phyloP scores from a whole-genome alignment of 2,113 vertebrate genomes.

The Strix uralensis region DNA sequence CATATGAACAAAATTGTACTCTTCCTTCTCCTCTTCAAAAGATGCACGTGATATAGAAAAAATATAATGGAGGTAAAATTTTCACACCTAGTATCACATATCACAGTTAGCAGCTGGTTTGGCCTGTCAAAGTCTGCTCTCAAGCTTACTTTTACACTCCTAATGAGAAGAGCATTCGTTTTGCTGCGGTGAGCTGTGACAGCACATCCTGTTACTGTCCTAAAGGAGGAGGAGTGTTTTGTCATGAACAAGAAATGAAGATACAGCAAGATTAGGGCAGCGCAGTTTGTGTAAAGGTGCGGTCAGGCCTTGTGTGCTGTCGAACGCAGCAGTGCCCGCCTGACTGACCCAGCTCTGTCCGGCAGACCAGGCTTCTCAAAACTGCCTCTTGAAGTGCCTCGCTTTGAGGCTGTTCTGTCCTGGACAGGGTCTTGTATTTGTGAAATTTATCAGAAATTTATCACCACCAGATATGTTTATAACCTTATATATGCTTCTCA shows the following conservation, averaged over 20 bases:
- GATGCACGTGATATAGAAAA: neutral
- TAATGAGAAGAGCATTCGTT: neutral
- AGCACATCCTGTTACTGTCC: neutral
- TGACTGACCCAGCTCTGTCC: too few relatives aligned
- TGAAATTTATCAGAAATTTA: neutral
- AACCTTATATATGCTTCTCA: neutral
- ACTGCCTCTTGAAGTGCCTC: accelerated
- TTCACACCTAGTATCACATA: neutral
- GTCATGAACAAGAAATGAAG: too few relatives aligned
- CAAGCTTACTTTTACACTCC: neutral
- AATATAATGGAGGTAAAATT: neutral
- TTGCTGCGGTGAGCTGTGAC: neutral
- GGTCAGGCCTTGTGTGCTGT: neutral
- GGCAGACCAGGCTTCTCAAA: neutral
- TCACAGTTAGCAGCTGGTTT: conserved; percentile 18
- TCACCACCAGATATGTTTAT: neutral
- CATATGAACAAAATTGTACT: neutral
- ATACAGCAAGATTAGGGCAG: neutral
- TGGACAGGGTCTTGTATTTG: neutral
- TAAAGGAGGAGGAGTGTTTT: neutral
- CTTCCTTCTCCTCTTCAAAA: neutral
- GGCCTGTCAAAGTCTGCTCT: neutral
- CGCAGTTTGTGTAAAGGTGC: too few relatives aligned
- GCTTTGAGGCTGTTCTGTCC: neutral
- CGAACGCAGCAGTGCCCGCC: neutral